phyloP scores from a whole-genome alignment of 2,797 vertebrate species.

The Dicrostonyx torquatus region DNA sequence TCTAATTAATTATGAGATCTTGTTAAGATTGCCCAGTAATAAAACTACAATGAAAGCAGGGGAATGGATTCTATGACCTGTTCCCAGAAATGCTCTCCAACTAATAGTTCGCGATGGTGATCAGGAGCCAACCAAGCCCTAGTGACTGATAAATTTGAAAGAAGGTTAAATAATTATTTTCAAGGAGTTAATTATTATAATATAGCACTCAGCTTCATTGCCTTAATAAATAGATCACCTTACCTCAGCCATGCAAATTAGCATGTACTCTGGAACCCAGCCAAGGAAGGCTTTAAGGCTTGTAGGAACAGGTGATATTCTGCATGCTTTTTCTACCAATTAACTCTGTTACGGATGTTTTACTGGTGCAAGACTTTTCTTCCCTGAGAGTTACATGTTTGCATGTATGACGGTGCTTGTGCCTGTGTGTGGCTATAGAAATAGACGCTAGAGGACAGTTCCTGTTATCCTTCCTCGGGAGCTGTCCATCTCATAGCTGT shows the following conservation, averaged over 20 bases:
- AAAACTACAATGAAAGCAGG: neutral
- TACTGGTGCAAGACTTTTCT: neutral
- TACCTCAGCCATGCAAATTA: conserved; percentile 29
- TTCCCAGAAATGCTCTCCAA: conserved; percentile 18
- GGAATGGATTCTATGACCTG: conserved; percentile 9
- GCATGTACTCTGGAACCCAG: neutral
- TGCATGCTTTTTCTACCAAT: neutral
- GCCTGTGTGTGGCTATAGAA: neutral
- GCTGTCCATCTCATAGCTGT: neutral
- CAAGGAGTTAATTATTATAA: conserved; percentile 72
- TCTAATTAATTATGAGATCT: conserved; percentile 16
- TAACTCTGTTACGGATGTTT: neutral
- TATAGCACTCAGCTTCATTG: conserved; percentile 12
- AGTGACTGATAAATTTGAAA: conserved; percentile 64
- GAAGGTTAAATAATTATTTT: conserved; percentile 78
- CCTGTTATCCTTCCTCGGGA: neutral
- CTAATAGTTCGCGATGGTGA: conserved; percentile 17
- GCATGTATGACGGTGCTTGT: neutral
- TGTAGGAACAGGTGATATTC: neutral
- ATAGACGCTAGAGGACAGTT: neutral
- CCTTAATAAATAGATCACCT: conserved; percentile 35
- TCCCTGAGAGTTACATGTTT: neutral
- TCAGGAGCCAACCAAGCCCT: conserved; percentile 47
- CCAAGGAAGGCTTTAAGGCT: neutral
- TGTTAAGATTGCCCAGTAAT: neutral